phyloP scores from a whole-genome alignment of 2,797 vertebrate genomes.

The Hyperoplus lanceolatus region DNA sequence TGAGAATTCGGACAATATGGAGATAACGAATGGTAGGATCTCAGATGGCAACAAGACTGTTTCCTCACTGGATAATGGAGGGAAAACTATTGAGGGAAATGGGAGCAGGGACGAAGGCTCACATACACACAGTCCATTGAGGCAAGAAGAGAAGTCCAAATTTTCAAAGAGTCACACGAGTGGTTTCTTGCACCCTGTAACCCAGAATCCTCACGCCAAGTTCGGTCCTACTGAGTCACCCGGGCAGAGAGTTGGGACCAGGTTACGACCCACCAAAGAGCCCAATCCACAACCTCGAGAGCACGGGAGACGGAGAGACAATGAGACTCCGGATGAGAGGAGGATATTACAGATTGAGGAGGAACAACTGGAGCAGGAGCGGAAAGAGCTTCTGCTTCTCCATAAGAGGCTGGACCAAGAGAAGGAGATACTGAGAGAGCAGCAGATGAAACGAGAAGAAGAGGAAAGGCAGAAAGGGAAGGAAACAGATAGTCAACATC shows the following conservation, averaged over 20 bases:
- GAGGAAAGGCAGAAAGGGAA: slow-evolving; percentile 58
- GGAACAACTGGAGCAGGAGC: slow-evolving; percentile 78
- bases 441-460: slow-evolving; percentile 72
- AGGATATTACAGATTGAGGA: slow-evolving; percentile 63
- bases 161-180: slow-evolving; percentile 51
- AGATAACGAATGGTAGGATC: slow-evolving; percentile 21
- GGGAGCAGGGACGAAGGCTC: slow-evolving; percentile 17
- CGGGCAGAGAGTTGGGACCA: slow-evolving; percentile 31
- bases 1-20: slow-evolving; percentile 30
- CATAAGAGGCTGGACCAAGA: slow-evolving; percentile 83
- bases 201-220: slow-evolving; percentile 47
- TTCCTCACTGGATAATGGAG: slow-evolving; percentile 49
- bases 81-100: slow-evolving; percentile 20
- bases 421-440: slow-evolving; percentile 77
- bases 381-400: slow-evolving; percentile 78
- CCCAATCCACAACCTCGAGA: slow-evolving; percentile 75
- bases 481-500: slow-evolving; percentile 51
- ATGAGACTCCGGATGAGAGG: slow-evolving; percentile 75
- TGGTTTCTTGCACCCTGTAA: slow-evolving; percentile 42
- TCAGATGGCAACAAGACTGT: slow-evolving; percentile 53
- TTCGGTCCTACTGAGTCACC: slow-evolving; percentile 40
- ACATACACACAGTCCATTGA: slow-evolving; percentile 49
- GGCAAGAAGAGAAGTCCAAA: slow-evolving; percentile 58
- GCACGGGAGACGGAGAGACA: slow-evolving; percentile 52
- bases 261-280: slow-evolving; percentile 71